These are phyloP conservation scores for Ornithorhynchus anatinus DNA, from an alignment of 2,113 vertebrate genomes.

Conservation along the genomic window DNA sequence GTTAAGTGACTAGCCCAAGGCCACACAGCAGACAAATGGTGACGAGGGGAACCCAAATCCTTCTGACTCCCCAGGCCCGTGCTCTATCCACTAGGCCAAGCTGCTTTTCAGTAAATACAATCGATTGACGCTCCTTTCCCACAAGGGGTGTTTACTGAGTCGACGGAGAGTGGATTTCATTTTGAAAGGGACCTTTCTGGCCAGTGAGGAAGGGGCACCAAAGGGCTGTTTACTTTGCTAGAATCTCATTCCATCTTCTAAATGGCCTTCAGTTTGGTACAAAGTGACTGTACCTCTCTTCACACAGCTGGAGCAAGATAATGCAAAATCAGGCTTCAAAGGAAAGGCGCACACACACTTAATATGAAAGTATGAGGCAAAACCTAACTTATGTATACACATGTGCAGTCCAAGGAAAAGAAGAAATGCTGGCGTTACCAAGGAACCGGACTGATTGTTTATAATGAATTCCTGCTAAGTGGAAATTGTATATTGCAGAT, in stretches of 20 bases:
- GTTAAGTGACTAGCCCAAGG: no score
- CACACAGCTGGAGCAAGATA: constrained; percentile 3
- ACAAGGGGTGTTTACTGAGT: no score
- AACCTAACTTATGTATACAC: constrained; percentile 13
- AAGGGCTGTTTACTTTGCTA: background rate
- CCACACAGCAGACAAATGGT: no score
- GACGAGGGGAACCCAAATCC: no score
- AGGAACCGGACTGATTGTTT: constrained; percentile 20
- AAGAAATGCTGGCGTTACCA: background rate
- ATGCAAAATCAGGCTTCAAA: background rate
- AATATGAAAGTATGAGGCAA: background rate
- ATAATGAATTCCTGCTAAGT: constrained; percentile 1
- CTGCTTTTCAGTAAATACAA: no score
- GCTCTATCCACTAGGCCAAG: no score
- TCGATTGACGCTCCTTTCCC: no score
- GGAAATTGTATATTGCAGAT: background rate
- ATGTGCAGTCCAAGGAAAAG: background rate
- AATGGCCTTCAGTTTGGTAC: background rate
- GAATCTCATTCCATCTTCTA: background rate
- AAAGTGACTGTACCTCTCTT: background rate
- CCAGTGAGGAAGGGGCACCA: background rate
- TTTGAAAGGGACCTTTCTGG: background rate
- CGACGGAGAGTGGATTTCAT: background rate
- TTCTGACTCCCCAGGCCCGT: no score
- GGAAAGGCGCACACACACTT: background rate